These are phyloP conservation scores for Eulemur albifrons DNA, from an alignment of 2,797 vertebrate species.

Conservation along the genomic window DNA sequence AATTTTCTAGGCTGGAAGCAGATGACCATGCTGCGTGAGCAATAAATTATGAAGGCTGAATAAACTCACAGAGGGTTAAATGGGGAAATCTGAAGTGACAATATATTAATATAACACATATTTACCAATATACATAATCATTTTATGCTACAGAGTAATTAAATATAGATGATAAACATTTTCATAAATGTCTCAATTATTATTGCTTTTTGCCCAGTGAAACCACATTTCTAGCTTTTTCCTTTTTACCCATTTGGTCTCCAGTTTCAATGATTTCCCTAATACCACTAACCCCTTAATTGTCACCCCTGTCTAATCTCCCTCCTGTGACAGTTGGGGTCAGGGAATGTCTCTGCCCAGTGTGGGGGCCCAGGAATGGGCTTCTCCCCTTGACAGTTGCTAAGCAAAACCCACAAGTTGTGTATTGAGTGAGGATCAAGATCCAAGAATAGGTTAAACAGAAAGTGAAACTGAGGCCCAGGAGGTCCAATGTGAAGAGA, in stretches of 20 bases:
- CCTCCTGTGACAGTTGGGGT: neutral
- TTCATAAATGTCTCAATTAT: constrained; percentile 12
- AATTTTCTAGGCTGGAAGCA: constrained; percentile 45
- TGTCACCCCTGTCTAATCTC: neutral
- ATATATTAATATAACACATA: constrained; percentile 49
- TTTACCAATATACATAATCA: constrained; percentile 23
- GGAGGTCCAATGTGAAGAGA: neutral
- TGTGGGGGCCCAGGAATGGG: neutral
- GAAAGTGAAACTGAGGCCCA: neutral
- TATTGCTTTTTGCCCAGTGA: constrained; percentile 5
- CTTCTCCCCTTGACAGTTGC: neutral
- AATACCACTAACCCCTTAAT: neutral
- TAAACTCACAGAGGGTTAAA: neutral
- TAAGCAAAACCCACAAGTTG: neutral
- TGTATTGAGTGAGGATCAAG: neutral
- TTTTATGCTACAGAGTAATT: constrained; percentile 40
- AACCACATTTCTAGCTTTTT: constrained; percentile 13
- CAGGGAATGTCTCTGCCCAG: neutral
- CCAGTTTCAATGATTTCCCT: neutral
- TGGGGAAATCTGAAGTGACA: constrained; percentile 39
- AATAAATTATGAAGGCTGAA: constrained; percentile 22
- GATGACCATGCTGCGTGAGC: neutral
- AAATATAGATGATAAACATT: constrained; percentile 59
- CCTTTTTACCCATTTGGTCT: neutral
- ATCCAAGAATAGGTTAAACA: neutral